phyloP scores from a whole-genome alignment of 2,888 invertebrate species.

The Oligia strigilis region DNA sequence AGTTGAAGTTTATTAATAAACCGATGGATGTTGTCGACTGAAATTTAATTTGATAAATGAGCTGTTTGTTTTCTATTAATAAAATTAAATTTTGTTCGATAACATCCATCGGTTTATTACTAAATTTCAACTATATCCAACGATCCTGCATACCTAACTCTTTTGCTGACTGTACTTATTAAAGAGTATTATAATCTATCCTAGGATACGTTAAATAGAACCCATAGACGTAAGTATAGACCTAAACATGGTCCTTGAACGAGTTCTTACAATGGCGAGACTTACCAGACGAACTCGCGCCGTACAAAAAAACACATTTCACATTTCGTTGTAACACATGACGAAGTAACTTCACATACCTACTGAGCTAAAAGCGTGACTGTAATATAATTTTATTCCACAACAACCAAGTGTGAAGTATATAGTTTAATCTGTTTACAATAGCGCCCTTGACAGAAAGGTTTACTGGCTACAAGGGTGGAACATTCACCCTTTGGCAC shows the following conservation, averaged over 20 bases:
- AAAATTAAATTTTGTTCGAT: too few species aligned
- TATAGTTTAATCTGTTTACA: constrained; percentile 55
- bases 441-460: constrained; percentile 55
- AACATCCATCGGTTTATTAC: too few species aligned
- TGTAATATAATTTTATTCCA: neutral
- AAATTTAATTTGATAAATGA: too few species aligned
- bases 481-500: constrained; percentile 55
- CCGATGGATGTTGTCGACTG: too few species aligned
- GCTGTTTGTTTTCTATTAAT: too few species aligned
- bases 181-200: neutral
- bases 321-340: neutral
- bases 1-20: too few species aligned
- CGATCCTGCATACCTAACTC: too few species aligned
- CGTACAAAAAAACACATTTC: too few species aligned
- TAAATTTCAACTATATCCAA: too few species aligned
- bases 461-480: constrained; percentile 54
- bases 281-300: constrained; percentile 5
- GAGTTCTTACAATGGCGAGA: neutral
- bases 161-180: too few species aligned
- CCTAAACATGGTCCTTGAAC: neutral
- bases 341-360: constrained; percentile 1
- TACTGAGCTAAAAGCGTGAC: neutral
- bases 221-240: too few species aligned
- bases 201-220: neutral
- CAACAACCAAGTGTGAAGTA: constrained; percentile 19